A percentile compares a stretch with the other conserved stretches of the same genome.
Conservation (phyloP, 1,140 invertebrate species). For the Scylla paramamosain region DNA sequence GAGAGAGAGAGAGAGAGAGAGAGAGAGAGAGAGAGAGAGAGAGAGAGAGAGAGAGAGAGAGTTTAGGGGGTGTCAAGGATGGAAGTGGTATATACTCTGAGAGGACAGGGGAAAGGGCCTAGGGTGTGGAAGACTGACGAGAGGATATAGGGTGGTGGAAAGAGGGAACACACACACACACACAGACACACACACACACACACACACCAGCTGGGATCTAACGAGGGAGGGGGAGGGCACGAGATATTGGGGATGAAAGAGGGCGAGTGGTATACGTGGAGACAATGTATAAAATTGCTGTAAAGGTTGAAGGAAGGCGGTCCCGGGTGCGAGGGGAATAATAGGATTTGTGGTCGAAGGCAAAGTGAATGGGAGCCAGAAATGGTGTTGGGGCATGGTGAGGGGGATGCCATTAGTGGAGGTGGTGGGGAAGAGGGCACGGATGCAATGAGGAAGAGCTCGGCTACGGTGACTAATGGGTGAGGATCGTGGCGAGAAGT, state of each 20-base stretch:
- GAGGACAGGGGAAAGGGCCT: not conserved
- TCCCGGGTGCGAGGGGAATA: not conserved
- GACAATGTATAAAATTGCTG: not conserved
- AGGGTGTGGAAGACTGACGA: not conserved
- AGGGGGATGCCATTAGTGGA: no score
- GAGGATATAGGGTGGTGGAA: not conserved
- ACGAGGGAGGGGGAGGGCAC: not conserved
- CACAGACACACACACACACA: no score
- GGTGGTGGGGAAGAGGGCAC: no score
- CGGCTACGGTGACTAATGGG: no score
- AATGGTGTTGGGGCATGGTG: not conserved
- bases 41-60: constrained; percentile 33
- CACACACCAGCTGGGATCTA: not conserved
- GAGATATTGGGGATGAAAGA: not conserved
- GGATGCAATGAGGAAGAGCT: no score
- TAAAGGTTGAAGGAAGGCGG: not conserved
- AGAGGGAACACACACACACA: not conserved
- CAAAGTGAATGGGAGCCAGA: not conserved
- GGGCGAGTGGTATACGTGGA: not conserved
- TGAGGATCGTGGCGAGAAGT: not conserved
- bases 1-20: not conserved
- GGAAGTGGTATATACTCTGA: not conserved
- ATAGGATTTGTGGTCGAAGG: not conserved
- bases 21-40: not conserved
- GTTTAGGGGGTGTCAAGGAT: not conserved